phyloP scores from a whole-genome alignment of 2,113 vertebrate species.

The Platysteira castanea region DNA sequence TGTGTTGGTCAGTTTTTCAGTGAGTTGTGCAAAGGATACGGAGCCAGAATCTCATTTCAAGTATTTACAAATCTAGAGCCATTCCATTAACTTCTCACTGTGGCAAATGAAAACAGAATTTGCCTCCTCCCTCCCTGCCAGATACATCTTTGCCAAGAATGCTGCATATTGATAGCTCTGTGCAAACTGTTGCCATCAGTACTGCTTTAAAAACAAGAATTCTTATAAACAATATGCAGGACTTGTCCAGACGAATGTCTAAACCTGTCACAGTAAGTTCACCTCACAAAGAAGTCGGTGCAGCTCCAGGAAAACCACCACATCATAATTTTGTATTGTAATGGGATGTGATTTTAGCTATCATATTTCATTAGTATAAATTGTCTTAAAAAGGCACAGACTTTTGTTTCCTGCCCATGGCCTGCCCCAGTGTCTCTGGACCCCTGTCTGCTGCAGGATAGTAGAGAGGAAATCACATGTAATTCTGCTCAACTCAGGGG shows the following conservation, averaged over 20 bases:
- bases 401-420: neutral
- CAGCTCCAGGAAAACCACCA: neutral
- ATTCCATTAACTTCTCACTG: neutral
- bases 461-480: neutral
- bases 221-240: neutral
- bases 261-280: neutral
- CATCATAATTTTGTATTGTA: neutral
- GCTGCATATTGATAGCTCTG: neutral
- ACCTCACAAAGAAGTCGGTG: neutral
- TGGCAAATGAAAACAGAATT: neutral
- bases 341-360: neutral
- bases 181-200: neutral
- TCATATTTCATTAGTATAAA: neutral
- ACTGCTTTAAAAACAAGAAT: neutral
- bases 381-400: neutral
- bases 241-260: neutral
- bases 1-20: neutral
- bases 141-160: neutral
- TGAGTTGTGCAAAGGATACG: neutral
- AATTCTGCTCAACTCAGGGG: conserved; percentile 5
- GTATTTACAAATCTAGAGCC: neutral
- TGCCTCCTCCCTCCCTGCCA: neutral
- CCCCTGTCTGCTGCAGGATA: neutral
- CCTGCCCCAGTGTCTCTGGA: neutral
- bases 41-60: neutral